Evolutionary conservation across 1,140 invertebrate species (phyloP), one percentile per base, ranked within the genome.

Genomic region (Ostrea edulis): DNA sequence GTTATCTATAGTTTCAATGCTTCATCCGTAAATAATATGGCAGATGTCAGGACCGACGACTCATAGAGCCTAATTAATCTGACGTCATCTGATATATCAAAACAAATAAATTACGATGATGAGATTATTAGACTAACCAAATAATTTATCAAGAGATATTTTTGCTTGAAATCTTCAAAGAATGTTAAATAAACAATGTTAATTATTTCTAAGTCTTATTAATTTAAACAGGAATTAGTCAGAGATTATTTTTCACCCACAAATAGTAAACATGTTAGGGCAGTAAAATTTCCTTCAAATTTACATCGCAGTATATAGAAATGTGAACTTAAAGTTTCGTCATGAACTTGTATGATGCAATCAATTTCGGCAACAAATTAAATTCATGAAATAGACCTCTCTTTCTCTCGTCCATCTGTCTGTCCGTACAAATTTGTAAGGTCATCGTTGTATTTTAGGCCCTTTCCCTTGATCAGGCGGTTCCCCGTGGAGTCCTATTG

Each of bases 1-100:
- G 82, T 83, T 83, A 83, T 83, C 82, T 83, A 83, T 83, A 83
- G 82, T 83, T 83, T 54, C 52, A 52, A 53, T 83, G 82, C 82
- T 53, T 83, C 82, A 83, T 83, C 82, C 52, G 82, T 83, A 53
- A 83, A 83, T 54, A 83, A 53, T 83, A 52, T 83, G 82, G 82
- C 82, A 83, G 44, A 83, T 83, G 82, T 83, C 82, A 83, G 44
- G 82, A 53, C 82, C 82, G 82, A 83, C 44, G 82, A 53, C 82
- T 54, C 82, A 51, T 44, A 52, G 82, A 83, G 44, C n/a, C 52
- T 83, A 52, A 83, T 83, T 54, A 83, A 83, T 53, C 82, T 83
- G 82, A 83, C 82, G 82, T 83, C 82, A 83, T 83, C 44, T 52
- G 44, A 83, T 83, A 53, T 53, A 54, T 62, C 55, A 62, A 62